Percentiles rank a stretch among this genome's conserved stretches.
These are phyloP conservation scores for Cricetomys ansorgei DNA, from an alignment of 2,113 vertebrate species.

Conservation along the genomic window DNA sequence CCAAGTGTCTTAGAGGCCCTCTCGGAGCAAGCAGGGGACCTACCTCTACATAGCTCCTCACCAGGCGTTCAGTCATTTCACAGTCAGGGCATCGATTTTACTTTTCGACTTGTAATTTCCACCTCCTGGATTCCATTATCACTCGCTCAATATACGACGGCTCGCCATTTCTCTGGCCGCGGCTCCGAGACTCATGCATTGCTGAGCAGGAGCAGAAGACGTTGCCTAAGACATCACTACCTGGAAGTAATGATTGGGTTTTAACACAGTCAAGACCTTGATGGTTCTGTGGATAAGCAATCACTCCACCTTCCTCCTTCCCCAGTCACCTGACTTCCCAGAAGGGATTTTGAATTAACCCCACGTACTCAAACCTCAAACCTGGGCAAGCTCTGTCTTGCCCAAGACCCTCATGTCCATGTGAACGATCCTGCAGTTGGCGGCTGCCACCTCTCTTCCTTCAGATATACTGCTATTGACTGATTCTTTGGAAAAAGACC, in stretches of 20 bases:
- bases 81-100: slow-evolving; percentile 81
- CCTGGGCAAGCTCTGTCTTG: not conserved
- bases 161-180: slow-evolving; percentile 80
- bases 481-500: slow-evolving; percentile 40
- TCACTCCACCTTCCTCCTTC: slow-evolving; percentile 63
- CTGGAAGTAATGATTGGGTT: slow-evolving; percentile 75
- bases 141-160: slow-evolving; percentile 79
- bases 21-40: not conserved
- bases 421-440: slow-evolving; percentile 6
- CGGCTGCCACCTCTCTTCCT: not conserved
- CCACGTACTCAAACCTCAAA: not conserved
- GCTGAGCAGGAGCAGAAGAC: slow-evolving; percentile 72
- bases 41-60: slow-evolving; percentile 46
- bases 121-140: slow-evolving; percentile 84
- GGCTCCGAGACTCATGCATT: slow-evolving; percentile 69
- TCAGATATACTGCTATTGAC: not conserved
- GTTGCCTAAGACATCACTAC: slow-evolving; percentile 74
- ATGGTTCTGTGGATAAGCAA: slow-evolving; percentile 70
- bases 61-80: slow-evolving; percentile 75
- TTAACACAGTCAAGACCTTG: slow-evolving; percentile 76
- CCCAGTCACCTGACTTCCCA: not conserved
- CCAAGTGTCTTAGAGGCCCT: slow-evolving; percentile 47
- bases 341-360: slow-evolving; percentile 68
- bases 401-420: not conserved
- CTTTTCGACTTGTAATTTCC: slow-evolving; percentile 83